Evolutionary conservation across 1,140 invertebrate species (phyloP).

Genomic region (Gonioctena quinquepunctata): DNA sequence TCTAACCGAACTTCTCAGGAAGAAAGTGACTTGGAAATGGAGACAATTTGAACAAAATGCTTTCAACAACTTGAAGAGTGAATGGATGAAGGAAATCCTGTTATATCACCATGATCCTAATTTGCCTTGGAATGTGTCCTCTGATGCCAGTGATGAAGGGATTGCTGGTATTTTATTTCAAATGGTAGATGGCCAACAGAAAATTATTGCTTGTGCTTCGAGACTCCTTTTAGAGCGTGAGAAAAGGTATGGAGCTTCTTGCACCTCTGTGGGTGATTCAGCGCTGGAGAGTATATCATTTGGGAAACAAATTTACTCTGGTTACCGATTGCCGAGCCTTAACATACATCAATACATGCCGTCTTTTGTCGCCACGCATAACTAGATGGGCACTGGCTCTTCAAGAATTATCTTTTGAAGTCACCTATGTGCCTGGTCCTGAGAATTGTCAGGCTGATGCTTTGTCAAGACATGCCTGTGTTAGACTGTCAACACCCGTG

Average conservation of each 20-base stretch:
- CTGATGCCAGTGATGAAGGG: not conserved
- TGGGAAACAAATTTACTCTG: not conserved
- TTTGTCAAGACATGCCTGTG: constrained; percentile 4
- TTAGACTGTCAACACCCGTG: not conserved
- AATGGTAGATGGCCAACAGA: not conserved
- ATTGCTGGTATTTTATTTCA: not conserved
- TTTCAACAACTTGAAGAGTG: not conserved
- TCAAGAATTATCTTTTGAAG: not conserved
- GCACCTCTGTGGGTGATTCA: not conserved
- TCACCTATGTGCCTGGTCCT: constrained; percentile 1
- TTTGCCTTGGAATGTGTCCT: not conserved
- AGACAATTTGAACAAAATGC: not conserved
- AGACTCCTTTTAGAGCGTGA: not conserved
- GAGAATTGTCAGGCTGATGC: constrained; percentile 9
- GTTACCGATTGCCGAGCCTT: not conserved
- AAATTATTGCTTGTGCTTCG: not conserved
- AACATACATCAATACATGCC: not conserved
- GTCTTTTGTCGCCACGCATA: not conserved
- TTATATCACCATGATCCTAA: not conserved
- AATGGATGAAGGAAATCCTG: not conserved
- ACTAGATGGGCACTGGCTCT: not conserved
- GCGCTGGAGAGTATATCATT: not conserved
- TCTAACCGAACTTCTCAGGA: not conserved
- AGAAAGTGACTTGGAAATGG: constrained; percentile 14
- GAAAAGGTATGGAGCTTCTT: not conserved